Evolutionary conservation across 2,888 invertebrate genomes (phyloP).

Genomic region (Apotomis betuletana): DNA sequence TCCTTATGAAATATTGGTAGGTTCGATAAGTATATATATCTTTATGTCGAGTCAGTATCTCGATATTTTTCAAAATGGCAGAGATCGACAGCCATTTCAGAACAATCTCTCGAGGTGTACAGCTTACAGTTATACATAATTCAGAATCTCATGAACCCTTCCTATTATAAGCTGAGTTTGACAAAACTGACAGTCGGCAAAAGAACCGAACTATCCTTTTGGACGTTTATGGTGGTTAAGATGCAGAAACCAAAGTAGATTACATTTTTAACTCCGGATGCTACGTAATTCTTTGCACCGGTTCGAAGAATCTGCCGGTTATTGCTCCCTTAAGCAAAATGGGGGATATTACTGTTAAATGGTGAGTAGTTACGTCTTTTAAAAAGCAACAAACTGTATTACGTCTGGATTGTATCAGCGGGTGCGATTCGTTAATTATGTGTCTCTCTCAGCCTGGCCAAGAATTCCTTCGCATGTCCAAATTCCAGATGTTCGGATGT

Average conservation of each 20-base stretch:
- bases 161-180: too few species aligned
- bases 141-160: too few species aligned
- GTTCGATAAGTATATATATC: too few species aligned
- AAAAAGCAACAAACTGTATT: not conserved
- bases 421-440: constrained; percentile 24
- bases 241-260: constrained; percentile 18
- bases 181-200: not conserved
- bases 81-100: too few species aligned
- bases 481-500: too few species aligned
- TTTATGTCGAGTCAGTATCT: too few species aligned
- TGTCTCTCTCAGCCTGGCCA: not conserved
- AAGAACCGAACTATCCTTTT: not conserved
- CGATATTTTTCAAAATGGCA: too few species aligned
- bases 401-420: constrained; percentile 26
- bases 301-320: constrained; percentile 28
- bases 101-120: too few species aligned
- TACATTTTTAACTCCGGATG: constrained; percentile 22
- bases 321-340: not conserved
- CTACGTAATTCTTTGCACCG: constrained; percentile 27
- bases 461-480: too few species aligned
- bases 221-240: not conserved
- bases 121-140: too few species aligned
- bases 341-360: not conserved
- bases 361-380: too few species aligned
- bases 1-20: too few species aligned